These are phyloP conservation scores for Delphinus delphis DNA, from an alignment of 2,113 vertebrate species.

Conservation along the genomic window DNA sequence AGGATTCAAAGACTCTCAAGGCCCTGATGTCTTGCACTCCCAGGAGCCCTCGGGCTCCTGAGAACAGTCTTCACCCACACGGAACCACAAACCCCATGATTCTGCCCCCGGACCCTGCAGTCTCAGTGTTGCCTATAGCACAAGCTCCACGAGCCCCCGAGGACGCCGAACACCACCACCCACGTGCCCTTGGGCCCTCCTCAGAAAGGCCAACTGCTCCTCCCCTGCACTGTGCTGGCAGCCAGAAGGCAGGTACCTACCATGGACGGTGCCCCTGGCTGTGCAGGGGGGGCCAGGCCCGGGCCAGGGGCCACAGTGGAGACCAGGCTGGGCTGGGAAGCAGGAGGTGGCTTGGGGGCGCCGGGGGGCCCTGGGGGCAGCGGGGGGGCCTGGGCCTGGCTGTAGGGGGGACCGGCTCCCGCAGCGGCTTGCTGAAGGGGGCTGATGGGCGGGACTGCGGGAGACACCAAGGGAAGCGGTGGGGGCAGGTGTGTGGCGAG, in stretches of 20 bases:
- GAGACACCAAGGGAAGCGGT: not conserved
- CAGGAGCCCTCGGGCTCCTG: not conserved
- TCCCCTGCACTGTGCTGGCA: accelerated
- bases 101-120: not conserved
- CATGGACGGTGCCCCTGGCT: constrained; percentile 78
- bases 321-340: constrained; percentile 87
- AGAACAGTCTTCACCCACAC: accelerated
- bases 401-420: constrained; percentile 83
- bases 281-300: constrained; percentile 82
- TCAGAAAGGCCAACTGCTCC: accelerated
- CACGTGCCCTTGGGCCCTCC: accelerated
- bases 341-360: constrained; percentile 78
- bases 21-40: accelerated
- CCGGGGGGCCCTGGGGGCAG: constrained; percentile 76
- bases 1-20: not conserved
- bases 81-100: not conserved
- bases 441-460: constrained; percentile 73
- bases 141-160: accelerated
- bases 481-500: not conserved
- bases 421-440: constrained; percentile 73
- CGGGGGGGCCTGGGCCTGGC: constrained; percentile 76
- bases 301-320: constrained; percentile 87
- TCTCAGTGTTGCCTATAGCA: accelerated
- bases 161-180: not conserved
- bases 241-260: constrained; percentile 40